Evolutionary conservation across 2,113 vertebrate genomes (phyloP).

Genomic region (Brachyistius frenatus): DNA sequence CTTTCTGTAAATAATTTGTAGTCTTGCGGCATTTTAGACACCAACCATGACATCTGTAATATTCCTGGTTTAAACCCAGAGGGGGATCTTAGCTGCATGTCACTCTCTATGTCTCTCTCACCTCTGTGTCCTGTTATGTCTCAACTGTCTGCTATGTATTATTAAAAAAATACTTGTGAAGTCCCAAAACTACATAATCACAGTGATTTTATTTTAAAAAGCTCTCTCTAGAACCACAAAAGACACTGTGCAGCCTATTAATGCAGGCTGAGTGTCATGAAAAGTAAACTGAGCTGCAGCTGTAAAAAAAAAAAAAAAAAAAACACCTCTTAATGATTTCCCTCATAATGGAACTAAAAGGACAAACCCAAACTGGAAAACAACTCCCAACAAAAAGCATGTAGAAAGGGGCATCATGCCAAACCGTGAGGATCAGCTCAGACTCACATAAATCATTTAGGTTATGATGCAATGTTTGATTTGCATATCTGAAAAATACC

Average conservation of each 20-base stretch:
- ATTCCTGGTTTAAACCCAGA: background rate
- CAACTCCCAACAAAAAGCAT: background rate
- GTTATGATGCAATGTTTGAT: constrained; percentile 25
- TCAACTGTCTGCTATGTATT: background rate
- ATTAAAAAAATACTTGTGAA: background rate
- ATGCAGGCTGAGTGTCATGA: background rate
- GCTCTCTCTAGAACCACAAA: background rate
- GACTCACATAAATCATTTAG: constrained; percentile 14
- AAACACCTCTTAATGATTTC: background rate
- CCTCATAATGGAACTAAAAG: background rate
- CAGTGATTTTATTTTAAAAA: background rate
- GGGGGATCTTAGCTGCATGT: background rate
- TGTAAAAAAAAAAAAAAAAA: background rate
- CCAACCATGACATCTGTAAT: background rate
- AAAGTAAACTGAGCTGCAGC: background rate
- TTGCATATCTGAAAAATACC: constrained; percentile 32
- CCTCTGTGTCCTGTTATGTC: background rate
- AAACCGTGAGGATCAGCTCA: background rate
- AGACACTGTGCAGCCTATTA: background rate
- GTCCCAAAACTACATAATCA: background rate
- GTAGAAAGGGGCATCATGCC: background rate
- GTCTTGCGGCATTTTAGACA: too few species aligned
- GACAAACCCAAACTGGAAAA: background rate
- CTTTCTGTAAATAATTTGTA: too few species aligned
- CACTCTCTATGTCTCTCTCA: background rate